Evolutionary conservation across 2,797 vertebrate genomes (phyloP).

Genomic region (Phrynocephalus vlangalii): DNA sequence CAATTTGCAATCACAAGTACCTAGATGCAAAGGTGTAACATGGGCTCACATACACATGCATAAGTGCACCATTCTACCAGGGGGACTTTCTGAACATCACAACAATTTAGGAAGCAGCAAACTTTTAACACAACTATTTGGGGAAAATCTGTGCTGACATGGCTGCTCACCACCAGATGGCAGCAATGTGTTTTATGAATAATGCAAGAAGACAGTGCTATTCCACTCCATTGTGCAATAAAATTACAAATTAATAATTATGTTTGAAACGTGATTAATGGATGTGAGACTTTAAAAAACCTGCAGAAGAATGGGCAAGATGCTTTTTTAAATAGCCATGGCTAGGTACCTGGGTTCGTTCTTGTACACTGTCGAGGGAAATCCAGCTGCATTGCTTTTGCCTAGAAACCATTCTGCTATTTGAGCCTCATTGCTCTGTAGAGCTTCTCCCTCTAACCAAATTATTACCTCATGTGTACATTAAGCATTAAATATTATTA

Average conservation of each 20-base stretch:
- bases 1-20: neutral
- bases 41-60: neutral
- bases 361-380: accelerated
- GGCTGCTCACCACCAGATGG: constrained; percentile 83
- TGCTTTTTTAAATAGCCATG: neutral
- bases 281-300: constrained; percentile 5
- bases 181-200: constrained; percentile 84
- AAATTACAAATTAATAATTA: constrained; percentile 63
- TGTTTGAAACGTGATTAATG: constrained; percentile 54
- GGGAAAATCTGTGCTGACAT: constrained; percentile 49
- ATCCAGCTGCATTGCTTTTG: neutral
- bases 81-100: neutral
- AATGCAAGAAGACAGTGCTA: constrained; percentile 73
- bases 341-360: neutral
- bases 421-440: constrained; percentile 41
- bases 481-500: constrained; percentile 70
- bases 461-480: constrained; percentile 57
- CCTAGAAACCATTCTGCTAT: neutral
- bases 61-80: neutral
- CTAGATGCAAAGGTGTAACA: neutral
- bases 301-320: neutral
- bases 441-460: constrained; percentile 43
- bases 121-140: neutral
- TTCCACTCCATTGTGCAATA: constrained; percentile 63
- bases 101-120: constrained; percentile 22